Base-by-base conservation (phyloP, 2,888 invertebrate genomes). In the Colletes collaris region DNA sequence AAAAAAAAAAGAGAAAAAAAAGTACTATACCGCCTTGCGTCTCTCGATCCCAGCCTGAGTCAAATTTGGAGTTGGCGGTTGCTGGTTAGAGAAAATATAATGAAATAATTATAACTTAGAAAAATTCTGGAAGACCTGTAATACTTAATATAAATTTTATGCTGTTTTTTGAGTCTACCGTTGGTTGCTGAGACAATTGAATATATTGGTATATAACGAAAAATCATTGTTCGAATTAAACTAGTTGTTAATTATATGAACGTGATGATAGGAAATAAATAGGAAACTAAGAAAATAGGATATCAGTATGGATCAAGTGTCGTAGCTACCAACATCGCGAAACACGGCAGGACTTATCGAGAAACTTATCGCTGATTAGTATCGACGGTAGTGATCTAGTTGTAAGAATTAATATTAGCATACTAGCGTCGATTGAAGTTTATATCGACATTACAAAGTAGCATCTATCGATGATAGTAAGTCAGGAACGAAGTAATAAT, bases 121-220 rank as follows among this genome's bases (percentile, higher is more conserved):
- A 82, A 82, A 87, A 86, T 85, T 85, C 78, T 89, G 90, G 90
- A 90, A 90, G 90, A 90, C 85, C 89, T 90, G 90, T 90, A 91
- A 86, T 89, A 89, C 89, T 87, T 81, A 84, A 62, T 86, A 83
- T 82, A 85, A 83, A 81, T 76, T 86, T 86, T 85, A 83, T 81
- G 81, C 82, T 83, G 79, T 82, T 83, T 84, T 44, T 78, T 78
- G 69, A 75, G 60, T 73, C 70, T 83, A 81, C 79, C 62, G 80
- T 86, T 86, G 87, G 84, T 85, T 70, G 79, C 86, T 86, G 79
- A 81, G 88, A 84, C 84, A 85, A 69, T 87, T 83, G 84, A 85
- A 70, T 79, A 80, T 86, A 83, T 84, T 86, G 83, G 84, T 86
- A 81, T 69, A 52, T 78, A 85, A 76, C 55, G 65, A 70, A 66